Percentiles rank a stretch among this genome's conserved stretches.
phyloP scores from a whole-genome alignment of 2,888 invertebrate species.

The Diloba caeruleocephala region DNA sequence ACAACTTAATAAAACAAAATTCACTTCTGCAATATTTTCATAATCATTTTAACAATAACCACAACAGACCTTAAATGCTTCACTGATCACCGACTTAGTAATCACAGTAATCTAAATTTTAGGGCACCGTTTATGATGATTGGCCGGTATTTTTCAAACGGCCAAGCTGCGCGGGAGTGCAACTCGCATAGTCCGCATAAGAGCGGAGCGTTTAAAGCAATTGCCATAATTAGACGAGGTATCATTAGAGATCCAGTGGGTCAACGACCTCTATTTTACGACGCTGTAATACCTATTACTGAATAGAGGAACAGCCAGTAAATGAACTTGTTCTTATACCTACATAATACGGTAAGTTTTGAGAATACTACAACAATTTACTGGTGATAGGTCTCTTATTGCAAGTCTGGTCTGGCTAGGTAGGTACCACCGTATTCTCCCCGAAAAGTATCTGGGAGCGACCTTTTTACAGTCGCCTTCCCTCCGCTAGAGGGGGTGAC shows the following conservation, averaged over 20 bases:
- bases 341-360: no score
- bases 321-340: not conserved
- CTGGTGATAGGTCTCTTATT: no score
- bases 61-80: constrained; percentile 8
- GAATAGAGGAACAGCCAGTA: constrained; percentile 7
- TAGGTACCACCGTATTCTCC: no score
- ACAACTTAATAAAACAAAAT: not conserved
- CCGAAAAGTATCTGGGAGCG: no score
- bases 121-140: constrained; percentile 44
- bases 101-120: constrained; percentile 48
- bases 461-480: no score
- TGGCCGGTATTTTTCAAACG: constrained; percentile 39
- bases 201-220: constrained; percentile 49
- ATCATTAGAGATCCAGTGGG: constrained; percentile 48
- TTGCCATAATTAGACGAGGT: constrained; percentile 57
- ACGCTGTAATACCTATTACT: constrained; percentile 23
- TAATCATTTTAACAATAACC: not conserved
- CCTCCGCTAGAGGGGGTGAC: no score
- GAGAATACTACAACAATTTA: no score
- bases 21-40: not conserved
- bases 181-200: constrained; percentile 50
- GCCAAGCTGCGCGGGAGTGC: constrained; percentile 26
- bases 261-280: constrained; percentile 28
- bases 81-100: constrained; percentile 16
- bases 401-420: no score